Percentiles rank a stretch among this genome's conserved stretches.
Conservation (phyloP, 92 coral and sea anemone genomes). For the Bergia puertoricense region DNA sequence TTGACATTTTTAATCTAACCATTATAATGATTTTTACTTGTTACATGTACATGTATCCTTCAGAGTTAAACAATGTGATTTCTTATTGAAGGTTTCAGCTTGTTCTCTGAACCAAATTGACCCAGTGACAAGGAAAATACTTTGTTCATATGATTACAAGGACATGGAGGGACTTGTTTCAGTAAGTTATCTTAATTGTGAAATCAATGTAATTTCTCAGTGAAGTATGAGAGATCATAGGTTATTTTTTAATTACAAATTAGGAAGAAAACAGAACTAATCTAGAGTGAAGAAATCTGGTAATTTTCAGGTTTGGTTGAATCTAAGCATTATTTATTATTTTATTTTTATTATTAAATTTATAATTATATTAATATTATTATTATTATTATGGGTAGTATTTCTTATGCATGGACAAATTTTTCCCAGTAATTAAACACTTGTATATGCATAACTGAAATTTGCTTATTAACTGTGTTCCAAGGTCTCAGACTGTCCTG, state of each 20-base stretch:
- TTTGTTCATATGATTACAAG: conserved; percentile 92
- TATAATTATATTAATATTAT: too few species aligned
- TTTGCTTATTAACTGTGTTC: not conserved
- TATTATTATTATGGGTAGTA: not conserved
- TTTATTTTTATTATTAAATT: too few species aligned
- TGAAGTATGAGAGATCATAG: too few species aligned
- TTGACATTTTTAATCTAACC: too few species aligned
- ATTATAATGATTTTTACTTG: not conserved
- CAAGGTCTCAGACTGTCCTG: conserved; percentile 97
- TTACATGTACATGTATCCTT: not conserved
- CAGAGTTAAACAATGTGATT: not conserved
- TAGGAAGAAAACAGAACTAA: too few species aligned
- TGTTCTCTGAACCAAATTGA: conserved; percentile 95
- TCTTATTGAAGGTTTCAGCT: conserved; percentile 69
- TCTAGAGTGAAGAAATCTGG: too few species aligned
- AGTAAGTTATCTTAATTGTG: conserved; percentile 48
- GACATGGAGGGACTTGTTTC: conserved; percentile 86
- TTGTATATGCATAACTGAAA: not conserved
- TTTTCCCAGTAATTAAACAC: not conserved
- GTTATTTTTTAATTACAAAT: too few species aligned
- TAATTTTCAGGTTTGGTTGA: too few species aligned
- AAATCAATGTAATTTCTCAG: not conserved
- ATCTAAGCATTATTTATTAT: too few species aligned
- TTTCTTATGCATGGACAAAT: too few species aligned
- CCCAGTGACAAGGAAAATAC: conserved; percentile 74